Evolutionary conservation across 2,113 vertebrate genomes (phyloP).

Genomic region (Sturnira hondurensis): DNA sequence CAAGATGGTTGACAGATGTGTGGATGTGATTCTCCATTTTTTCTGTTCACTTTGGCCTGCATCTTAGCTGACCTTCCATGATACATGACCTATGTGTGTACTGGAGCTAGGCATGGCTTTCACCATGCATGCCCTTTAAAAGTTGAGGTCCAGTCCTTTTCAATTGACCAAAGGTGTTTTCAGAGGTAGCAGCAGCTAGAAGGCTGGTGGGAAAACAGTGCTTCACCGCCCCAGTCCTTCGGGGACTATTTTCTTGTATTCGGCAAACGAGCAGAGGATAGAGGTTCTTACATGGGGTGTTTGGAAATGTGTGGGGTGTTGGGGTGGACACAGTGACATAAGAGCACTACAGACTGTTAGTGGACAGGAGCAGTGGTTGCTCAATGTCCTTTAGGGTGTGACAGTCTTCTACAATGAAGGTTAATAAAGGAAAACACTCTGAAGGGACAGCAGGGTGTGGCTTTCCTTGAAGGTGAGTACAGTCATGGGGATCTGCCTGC

Average conservation of each 20-base stretch:
- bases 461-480: background rate
- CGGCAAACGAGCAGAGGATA: background rate
- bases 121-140: background rate
- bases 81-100: background rate
- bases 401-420: background rate
- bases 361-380: background rate
- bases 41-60: background rate
- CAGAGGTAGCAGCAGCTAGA: background rate
- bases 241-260: background rate
- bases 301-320: background rate
- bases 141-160: background rate
- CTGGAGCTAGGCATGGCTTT: background rate
- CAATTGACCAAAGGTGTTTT: background rate
- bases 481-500: background rate
- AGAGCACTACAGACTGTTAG: background rate
- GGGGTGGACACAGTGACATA: background rate
- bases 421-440: background rate
- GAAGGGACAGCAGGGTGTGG: background rate
- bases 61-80: background rate
- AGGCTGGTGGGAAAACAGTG: background rate
- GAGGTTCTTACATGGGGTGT: background rate
- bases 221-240: background rate
- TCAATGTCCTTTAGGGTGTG: background rate
- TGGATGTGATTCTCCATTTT: background rate
- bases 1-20: background rate